Conservation (phyloP, 2,797 vertebrate species). For the Thripadectes ignobilis region DNA sequence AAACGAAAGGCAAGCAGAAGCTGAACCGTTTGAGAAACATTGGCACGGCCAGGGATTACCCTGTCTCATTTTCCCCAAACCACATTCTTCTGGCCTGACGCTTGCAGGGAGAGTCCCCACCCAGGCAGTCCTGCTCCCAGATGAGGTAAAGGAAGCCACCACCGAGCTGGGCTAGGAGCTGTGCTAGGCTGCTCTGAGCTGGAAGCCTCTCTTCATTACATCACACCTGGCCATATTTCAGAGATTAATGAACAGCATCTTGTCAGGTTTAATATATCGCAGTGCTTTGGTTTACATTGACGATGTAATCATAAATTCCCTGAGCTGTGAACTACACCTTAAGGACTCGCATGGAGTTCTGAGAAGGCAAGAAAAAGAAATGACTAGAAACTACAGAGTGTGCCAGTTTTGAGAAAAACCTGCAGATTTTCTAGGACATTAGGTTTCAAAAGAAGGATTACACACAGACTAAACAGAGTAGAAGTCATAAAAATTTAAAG, state of each 20-base stretch:
- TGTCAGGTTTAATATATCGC: slow-evolving; percentile 77
- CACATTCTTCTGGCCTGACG: slow-evolving; percentile 59
- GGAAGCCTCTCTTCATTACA: slow-evolving; percentile 68
- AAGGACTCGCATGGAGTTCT: slow-evolving; percentile 73
- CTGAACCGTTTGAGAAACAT: slow-evolving; percentile 4
- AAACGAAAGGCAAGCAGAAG: slow-evolving; percentile 44
- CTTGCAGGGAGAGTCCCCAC: slow-evolving; percentile 62
- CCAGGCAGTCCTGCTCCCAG: slow-evolving; percentile 66
- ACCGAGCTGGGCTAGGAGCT: slow-evolving; percentile 20
- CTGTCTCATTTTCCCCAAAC: slow-evolving; percentile 35
- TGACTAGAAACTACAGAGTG: slow-evolving; percentile 58
- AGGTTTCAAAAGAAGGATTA: slow-evolving; percentile 81
- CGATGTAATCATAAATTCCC: slow-evolving; percentile 78
- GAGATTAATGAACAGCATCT: slow-evolving; percentile 78
- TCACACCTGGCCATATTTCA: slow-evolving; percentile 78
- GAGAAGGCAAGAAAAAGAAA: slow-evolving; percentile 68
- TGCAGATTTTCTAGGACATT: slow-evolving; percentile 81
- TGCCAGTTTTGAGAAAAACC: slow-evolving; percentile 79
- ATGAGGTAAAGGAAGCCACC: slow-evolving; percentile 66
- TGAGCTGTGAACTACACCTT: slow-evolving; percentile 73
- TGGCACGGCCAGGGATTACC: slow-evolving; percentile 48
- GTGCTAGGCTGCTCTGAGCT: slow-evolving; percentile 57
- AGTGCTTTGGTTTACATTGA: slow-evolving; percentile 66
- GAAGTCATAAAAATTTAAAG: slow-evolving; percentile 83
- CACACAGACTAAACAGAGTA: slow-evolving; percentile 82